Conservation (phyloP, 2,888 invertebrate species). For the Colletes collaris region DNA sequence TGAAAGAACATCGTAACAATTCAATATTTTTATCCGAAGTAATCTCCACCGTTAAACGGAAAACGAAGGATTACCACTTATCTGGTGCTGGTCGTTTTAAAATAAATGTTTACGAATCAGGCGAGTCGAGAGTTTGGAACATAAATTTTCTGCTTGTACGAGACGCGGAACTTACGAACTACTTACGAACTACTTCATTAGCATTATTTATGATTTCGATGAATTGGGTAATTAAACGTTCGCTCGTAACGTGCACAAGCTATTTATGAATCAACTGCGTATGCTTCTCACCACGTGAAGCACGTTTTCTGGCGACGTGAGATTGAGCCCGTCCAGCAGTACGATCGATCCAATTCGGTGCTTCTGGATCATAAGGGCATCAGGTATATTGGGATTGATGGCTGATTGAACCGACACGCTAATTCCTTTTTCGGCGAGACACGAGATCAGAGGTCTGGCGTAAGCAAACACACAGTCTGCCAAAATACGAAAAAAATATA, state of each 20-base stretch:
- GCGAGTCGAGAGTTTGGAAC: too few species aligned
- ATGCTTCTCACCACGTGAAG: constrained; percentile 72
- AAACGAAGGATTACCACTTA: too few species aligned
- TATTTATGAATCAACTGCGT: background rate
- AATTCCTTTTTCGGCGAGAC: constrained; percentile 75
- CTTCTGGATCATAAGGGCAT: constrained; percentile 72
- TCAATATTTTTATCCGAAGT: too few species aligned
- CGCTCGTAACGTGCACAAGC: background rate
- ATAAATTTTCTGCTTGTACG: too few species aligned
- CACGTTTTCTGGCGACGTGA: constrained; percentile 77
- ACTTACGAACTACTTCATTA: background rate
- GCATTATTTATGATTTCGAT: background rate
- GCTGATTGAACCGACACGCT: constrained; percentile 77
- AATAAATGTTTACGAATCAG: too few species aligned
- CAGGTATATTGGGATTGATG: constrained; percentile 73
- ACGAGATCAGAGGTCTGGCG: constrained; percentile 74
- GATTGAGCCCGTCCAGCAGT: constrained; percentile 77
- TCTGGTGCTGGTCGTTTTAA: too few species aligned
- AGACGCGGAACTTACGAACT: too few species aligned
- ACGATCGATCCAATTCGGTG: constrained; percentile 79
- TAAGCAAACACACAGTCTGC: constrained; percentile 72
- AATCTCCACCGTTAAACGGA: too few species aligned
- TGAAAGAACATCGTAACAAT: too few species aligned
- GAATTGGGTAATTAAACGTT: background rate
- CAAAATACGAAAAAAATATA: too few species aligned